A percentile compares a stretch with the other conserved stretches of the same genome.
These are phyloP conservation scores for Eleutherodactylus coqui DNA, from an alignment of 2,797 vertebrate species.

Conservation along the genomic window DNA sequence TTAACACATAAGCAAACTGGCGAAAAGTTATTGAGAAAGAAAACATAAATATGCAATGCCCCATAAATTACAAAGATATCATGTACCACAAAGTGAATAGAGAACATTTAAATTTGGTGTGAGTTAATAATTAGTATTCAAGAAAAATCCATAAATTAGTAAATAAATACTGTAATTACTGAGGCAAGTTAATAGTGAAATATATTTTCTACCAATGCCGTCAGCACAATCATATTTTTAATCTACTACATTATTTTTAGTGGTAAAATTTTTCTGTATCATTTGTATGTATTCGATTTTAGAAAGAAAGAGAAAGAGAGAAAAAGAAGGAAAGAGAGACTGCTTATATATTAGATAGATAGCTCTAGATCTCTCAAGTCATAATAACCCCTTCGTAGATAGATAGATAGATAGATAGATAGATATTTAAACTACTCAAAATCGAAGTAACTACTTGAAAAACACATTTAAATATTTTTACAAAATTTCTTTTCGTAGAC, in stretches of 20 bases:
- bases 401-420: not conserved
- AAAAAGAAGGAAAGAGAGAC: not conserved
- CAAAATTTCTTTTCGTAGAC: not conserved
- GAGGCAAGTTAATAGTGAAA: no score
- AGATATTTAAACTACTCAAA: not conserved
- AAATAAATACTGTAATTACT: no score
- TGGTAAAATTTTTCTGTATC: not conserved
- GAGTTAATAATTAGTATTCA: not conserved
- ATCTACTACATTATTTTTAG: not conserved
- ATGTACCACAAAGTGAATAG: not conserved
- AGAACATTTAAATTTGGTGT: not conserved
- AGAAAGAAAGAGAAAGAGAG: not conserved
- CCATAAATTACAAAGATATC: not conserved
- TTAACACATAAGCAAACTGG: not conserved
- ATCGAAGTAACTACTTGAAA: not conserved
- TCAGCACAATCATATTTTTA: not conserved
- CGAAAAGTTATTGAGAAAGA: not conserved
- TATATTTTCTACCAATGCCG: not conserved
- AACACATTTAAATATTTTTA: not conserved
- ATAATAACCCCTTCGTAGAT: not conserved
- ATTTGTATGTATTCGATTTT: not conserved
- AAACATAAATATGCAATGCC: not conserved
- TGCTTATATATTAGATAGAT: not conserved
- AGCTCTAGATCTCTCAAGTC: not conserved
- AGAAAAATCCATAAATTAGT: not conserved